Conservation (phyloP, 2,888 invertebrate genomes). For the Torymus aiolomorphi region DNA sequence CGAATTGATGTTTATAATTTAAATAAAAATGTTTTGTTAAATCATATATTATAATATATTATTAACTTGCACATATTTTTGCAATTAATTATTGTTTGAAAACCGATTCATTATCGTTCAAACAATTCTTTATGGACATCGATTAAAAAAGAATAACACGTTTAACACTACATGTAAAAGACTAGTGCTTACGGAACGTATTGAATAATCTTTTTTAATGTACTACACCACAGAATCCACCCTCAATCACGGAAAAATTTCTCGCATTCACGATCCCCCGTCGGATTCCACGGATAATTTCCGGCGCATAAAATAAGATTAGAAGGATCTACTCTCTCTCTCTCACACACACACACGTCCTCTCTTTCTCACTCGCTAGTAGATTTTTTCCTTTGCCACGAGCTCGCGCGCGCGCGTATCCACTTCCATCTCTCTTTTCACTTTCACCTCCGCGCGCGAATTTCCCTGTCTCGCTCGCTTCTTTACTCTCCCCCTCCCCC, state of each 20-base stretch:
- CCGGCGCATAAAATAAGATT: conserved; percentile 9
- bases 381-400: conserved; percentile 26
- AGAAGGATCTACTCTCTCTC: not conserved
- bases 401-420: conserved; percentile 18
- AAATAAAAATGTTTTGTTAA: too few relatives aligned
- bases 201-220: not conserved
- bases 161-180: too few relatives aligned
- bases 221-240: not conserved
- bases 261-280: not conserved
- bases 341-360: too few relatives aligned
- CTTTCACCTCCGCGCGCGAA: conserved; percentile 16
- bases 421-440: conserved; percentile 35
- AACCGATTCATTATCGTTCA: too few relatives aligned
- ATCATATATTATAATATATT: too few relatives aligned
- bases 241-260: not conserved
- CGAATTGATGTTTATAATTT: too few relatives aligned
- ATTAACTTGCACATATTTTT: too few relatives aligned
- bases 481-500: not conserved
- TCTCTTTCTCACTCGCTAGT: not conserved
- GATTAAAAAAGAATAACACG: too few relatives aligned
- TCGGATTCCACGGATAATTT: conserved; percentile 8
- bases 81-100: too few relatives aligned
- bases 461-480: conserved; percentile 1
- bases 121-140: too few relatives aligned
- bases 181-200: not conserved